Evolutionary conservation across 2,113 vertebrate species (phyloP).

Genomic region (Syngnathoides biaculeatus): DNA sequence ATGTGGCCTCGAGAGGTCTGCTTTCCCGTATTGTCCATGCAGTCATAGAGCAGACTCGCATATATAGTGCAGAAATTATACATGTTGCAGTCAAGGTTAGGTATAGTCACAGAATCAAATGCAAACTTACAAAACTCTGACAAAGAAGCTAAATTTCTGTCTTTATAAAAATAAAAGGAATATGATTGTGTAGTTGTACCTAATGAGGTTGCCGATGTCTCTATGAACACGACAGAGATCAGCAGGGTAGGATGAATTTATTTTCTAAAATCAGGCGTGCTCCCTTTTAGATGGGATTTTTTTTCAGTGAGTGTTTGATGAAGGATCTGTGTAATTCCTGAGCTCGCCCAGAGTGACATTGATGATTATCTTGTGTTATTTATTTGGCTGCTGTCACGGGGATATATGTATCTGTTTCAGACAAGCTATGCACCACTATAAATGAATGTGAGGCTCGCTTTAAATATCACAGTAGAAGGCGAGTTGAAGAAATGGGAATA

Average conservation of each 20-base stretch:
- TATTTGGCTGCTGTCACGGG: constrained; percentile 26
- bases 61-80: constrained; percentile 5
- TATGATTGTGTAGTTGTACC: no score
- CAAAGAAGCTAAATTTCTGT: background rate
- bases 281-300: constrained; percentile 50
- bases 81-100: background rate
- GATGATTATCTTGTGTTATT: constrained; percentile 40
- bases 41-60: constrained; percentile 4
- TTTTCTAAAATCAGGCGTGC: constrained; percentile 37
- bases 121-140: background rate
- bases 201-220: no score
- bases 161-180: background rate
- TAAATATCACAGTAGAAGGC: no score
- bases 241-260: background rate
- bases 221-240: background rate
- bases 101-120: background rate
- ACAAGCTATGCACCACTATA: background rate
- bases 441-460: constrained; percentile 33
- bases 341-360: constrained; percentile 43
- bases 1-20: constrained; percentile 8
- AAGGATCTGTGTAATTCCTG: constrained; percentile 32
- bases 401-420: constrained; percentile 11
- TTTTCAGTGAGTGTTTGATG: constrained; percentile 35
- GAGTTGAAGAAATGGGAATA: background rate
- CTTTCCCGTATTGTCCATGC: constrained; percentile 21